These are phyloP conservation scores for Plotosus lineatus DNA, from an alignment of 2,113 vertebrate genomes.

Conservation along the genomic window DNA sequence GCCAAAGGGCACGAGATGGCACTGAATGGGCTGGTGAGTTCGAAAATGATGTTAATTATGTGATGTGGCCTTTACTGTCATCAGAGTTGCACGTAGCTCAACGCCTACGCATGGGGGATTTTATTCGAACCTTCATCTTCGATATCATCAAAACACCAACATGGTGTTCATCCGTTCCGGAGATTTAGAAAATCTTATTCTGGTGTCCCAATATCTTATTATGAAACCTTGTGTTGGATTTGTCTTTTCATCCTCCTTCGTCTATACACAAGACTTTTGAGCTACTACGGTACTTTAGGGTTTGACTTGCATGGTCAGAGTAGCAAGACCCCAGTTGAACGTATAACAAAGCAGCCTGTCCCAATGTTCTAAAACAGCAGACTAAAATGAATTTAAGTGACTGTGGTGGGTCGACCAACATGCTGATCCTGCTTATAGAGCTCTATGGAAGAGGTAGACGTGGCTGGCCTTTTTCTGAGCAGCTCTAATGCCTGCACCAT, in stretches of 20 bases:
- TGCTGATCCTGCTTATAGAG: not conserved
- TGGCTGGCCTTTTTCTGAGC: constrained; percentile 44
- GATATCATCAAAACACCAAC: not conserved
- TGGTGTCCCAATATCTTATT: not conserved
- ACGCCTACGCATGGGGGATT: not conserved
- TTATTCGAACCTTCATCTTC: not conserved
- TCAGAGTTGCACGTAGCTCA: not conserved
- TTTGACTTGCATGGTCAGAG: not conserved
- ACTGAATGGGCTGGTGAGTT: not conserved
- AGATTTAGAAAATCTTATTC: not conserved
- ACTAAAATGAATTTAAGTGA: not conserved
- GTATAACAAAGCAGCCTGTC: not conserved
- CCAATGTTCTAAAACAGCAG: not conserved
- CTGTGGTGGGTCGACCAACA: not conserved
- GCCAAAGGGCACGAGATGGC: not conserved
- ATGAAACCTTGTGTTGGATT: not conserved
- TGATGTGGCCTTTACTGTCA: not conserved
- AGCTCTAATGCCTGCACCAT: not conserved
- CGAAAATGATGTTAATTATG: not conserved
- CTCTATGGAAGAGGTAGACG: constrained; percentile 25
- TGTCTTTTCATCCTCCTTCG: too few relatives aligned
- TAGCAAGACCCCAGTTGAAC: not conserved
- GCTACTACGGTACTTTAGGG: not conserved
- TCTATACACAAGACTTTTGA: not conserved
- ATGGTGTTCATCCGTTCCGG: not conserved